Evolutionary conservation across 2,888 invertebrate species (phyloP).

Genomic region (Gastracanthus pulcherrimus): DNA sequence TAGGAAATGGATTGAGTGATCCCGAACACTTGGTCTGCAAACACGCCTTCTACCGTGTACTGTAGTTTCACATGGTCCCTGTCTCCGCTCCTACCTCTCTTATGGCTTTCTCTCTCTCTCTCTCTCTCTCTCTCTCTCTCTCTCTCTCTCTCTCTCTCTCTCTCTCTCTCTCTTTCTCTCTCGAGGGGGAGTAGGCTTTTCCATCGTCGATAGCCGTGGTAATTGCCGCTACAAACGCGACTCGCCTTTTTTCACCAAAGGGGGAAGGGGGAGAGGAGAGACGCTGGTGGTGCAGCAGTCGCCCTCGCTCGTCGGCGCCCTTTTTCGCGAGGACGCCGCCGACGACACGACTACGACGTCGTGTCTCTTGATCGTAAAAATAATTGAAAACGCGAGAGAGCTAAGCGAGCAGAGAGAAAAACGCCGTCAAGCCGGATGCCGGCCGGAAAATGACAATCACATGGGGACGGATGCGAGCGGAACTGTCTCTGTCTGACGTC

Average conservation of each 20-base stretch:
- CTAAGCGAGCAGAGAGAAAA: slow-evolving; percentile 64
- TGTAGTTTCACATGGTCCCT: not conserved
- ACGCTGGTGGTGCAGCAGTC: not conserved
- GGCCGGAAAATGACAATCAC: slow-evolving; percentile 77
- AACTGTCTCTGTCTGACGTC: slow-evolving; percentile 71
- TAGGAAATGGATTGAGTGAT: not conserved
- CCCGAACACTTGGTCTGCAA: not conserved
- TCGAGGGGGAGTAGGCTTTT: not conserved
- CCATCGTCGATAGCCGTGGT: not conserved
- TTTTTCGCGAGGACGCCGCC: not conserved
- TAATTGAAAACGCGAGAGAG: slow-evolving; percentile 71
- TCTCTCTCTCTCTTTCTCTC: no score
- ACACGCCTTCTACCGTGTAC: not conserved
- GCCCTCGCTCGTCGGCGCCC: no score
- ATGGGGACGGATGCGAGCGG: slow-evolving; percentile 67
- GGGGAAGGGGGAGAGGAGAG: not conserved
- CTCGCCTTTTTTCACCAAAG: not conserved
- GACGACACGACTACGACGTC: not conserved
- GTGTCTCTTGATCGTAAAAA: slow-evolving; percentile 72
- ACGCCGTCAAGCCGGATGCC: slow-evolving; percentile 69
- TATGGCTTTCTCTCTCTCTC: no score
- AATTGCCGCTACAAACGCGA: slow-evolving; percentile 6
- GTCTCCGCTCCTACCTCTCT: no score
- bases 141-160: no score
- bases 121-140: no score